These are phyloP conservation scores for Tryphoninae sp. DNA, from an alignment of 2,888 invertebrate genomes.

Conservation along the genomic window DNA sequence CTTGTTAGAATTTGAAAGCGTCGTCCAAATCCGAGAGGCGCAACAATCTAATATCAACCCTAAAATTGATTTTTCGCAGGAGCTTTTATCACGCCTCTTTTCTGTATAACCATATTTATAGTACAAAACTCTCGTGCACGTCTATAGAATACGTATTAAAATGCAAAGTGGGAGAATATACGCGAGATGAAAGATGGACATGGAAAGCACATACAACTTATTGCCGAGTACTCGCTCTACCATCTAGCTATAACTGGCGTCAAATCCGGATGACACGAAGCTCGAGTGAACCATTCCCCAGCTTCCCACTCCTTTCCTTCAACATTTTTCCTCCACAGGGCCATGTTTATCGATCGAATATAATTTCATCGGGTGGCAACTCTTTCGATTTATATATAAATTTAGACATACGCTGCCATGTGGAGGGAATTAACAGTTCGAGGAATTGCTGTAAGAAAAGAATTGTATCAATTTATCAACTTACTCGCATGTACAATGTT, in stretches of 20 bases:
- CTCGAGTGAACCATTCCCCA: not conserved
- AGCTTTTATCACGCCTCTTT: not conserved
- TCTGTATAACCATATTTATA: not conserved
- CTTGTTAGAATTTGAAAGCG: too few species aligned
- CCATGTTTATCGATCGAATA: conserved; percentile 62
- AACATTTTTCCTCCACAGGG: not conserved
- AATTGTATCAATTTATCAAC: too few species aligned
- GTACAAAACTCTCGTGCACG: not conserved
- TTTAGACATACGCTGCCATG: too few species aligned
- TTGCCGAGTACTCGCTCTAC: conserved; percentile 29
- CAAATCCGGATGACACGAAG: conserved; percentile 59
- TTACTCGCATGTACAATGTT: too few species aligned
- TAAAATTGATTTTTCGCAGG: too few species aligned
- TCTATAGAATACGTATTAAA: not conserved
- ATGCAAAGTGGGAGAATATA: conserved; percentile 22
- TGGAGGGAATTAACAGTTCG: too few species aligned
- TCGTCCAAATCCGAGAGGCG: too few species aligned
- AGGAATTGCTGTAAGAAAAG: too few species aligned
- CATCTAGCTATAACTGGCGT: conserved; percentile 57
- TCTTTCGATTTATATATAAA: conserved; percentile 8
- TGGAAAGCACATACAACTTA: conserved; percentile 11
- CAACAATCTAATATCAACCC: too few species aligned
- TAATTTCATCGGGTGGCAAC: conserved; percentile 50
- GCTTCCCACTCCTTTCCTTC: conserved; percentile 5
- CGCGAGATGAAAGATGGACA: not conserved